phyloP scores from a whole-genome alignment of 2,113 vertebrate species.

The Formicarius rufipectus region DNA sequence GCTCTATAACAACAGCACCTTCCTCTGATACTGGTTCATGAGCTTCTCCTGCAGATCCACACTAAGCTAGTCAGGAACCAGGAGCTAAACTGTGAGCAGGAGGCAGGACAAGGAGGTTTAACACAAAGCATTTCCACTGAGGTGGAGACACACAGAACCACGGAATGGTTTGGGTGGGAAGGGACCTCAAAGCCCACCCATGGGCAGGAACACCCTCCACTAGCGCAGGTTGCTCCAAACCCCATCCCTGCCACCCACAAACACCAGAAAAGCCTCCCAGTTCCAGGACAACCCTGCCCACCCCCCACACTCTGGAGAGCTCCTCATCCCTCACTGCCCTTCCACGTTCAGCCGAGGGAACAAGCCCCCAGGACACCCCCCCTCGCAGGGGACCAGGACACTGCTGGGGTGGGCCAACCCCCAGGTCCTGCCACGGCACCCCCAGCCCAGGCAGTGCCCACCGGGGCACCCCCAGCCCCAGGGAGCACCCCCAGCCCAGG shows the following conservation, averaged over 20 bases:
- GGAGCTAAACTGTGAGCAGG: neutral
- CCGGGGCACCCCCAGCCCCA: too few species aligned
- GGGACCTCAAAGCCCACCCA: neutral
- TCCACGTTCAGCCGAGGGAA: neutral
- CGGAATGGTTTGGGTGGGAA: neutral
- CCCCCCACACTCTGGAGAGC: neutral
- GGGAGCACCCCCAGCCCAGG: too few species aligned
- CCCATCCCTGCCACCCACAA: rapidly evolving
- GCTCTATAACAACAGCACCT: neutral
- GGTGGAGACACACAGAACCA: neutral
- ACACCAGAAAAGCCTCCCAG: rapidly evolving
- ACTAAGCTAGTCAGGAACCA: neutral
- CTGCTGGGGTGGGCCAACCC: too few species aligned
- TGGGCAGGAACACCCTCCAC: neutral
- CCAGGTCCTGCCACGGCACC: too few species aligned
- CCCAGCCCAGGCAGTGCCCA: too few species aligned
- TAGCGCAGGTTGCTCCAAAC: neutral
- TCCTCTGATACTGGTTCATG: neutral
- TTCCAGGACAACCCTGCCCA: too few species aligned
- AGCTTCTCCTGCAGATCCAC: neutral
- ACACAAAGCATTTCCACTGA: neutral
- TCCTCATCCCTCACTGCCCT: neutral
- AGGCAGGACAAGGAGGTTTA: neutral
- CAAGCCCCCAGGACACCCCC: too few species aligned
- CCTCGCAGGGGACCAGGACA: too few species aligned